Percentiles rank a stretch among this genome's conserved stretches.
phyloP scores from a whole-genome alignment of 2,113 vertebrate species.

The Paratilapia polleni region DNA sequence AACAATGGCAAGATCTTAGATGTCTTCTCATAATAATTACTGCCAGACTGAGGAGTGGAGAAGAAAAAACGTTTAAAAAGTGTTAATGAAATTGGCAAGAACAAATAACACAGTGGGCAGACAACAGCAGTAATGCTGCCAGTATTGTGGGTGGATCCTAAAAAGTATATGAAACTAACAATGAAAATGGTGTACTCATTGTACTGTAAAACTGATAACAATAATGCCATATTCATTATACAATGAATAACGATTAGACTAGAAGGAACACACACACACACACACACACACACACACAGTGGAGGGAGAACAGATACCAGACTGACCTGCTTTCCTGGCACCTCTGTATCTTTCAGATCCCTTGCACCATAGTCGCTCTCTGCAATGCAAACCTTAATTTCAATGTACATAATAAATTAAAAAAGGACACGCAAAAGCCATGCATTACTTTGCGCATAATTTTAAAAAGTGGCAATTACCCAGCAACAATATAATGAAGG shows the following conservation, averaged over 20 bases:
- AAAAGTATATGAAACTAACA: slow-evolving; percentile 5
- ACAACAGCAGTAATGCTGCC: slow-evolving; percentile 8
- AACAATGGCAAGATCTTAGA: not conserved
- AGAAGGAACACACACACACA: not conserved
- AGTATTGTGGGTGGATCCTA: slow-evolving; percentile 7
- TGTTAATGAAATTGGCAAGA: not conserved
- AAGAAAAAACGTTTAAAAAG: slow-evolving; percentile 1
- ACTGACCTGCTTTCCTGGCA: slow-evolving; percentile 72
- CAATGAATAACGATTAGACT: not conserved
- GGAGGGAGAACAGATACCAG: not conserved
- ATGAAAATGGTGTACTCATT: not conserved
- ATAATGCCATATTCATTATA: not conserved
- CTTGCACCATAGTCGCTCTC: slow-evolving; percentile 63
- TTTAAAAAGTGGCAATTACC: not conserved
- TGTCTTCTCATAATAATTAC: not conserved
- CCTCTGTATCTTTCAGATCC: slow-evolving; percentile 64
- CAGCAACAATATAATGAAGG: not conserved
- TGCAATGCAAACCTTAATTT: slow-evolving; percentile 50
- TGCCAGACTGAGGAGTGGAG: not conserved
- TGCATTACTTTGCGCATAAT: not conserved
- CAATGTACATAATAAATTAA: not conserved
- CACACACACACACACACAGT: not conserved
- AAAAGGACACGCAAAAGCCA: not conserved
- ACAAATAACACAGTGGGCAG: slow-evolving; percentile 1
- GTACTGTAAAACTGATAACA: not conserved